A percentile compares a stretch with the other conserved stretches of the same genome.
Conservation (phyloP, 2,797 vertebrate species). For the Pangasius krempfi region DNA sequence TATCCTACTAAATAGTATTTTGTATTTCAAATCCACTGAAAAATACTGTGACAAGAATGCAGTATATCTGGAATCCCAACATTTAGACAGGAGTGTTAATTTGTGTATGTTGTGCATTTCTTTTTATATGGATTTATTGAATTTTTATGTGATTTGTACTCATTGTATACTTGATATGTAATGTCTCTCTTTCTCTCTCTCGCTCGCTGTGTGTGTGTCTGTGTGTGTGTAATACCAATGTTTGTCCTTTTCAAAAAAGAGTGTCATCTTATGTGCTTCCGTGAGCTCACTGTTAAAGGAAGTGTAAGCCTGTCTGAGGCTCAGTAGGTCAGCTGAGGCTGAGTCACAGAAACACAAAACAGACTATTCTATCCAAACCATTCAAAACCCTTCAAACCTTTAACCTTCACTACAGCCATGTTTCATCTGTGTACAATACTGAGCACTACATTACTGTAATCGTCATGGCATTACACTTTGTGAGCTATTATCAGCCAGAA, state of each 20-base stretch:
- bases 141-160: not conserved
- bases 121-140: not conserved
- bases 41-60: not conserved
- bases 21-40: not conserved
- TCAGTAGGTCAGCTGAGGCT: not conserved
- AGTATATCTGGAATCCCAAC: not conserved
- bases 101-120: not conserved
- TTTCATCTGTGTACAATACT: not conserved
- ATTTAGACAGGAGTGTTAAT: not conserved
- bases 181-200: too few relatives aligned
- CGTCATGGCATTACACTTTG: slow-evolving; percentile 2
- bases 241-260: slow-evolving; percentile 39
- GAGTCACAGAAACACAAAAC: slow-evolving; percentile 1
- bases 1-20: not conserved
- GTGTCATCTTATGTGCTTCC: slow-evolving; percentile 54
- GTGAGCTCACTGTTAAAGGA: slow-evolving; percentile 12
- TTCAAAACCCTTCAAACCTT: not conserved
- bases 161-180: not conserved
- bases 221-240: slow-evolving; percentile 28
- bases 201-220: not conserved
- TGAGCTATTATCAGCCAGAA: not conserved
- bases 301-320: not conserved
- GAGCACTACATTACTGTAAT: not conserved
- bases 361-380: not conserved
- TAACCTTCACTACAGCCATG: not conserved